phyloP scores from a whole-genome alignment of 2,113 vertebrate species.

The Pandion haliaetus region DNA sequence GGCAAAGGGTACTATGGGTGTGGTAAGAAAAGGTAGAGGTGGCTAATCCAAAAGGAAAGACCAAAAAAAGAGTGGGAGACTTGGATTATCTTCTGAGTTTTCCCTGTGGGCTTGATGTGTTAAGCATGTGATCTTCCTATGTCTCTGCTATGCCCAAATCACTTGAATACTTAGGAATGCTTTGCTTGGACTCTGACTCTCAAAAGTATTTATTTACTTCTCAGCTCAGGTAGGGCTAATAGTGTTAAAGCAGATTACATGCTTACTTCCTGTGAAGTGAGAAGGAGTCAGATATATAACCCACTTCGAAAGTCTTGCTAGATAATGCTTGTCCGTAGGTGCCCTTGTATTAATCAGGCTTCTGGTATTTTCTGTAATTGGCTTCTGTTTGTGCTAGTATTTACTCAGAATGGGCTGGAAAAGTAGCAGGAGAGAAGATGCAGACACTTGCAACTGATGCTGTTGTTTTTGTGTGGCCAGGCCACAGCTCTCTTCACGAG shows the following conservation, averaged over 20 bases:
- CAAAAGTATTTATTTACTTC: background rate
- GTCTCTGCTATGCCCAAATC: background rate
- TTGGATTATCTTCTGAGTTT: background rate
- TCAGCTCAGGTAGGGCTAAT: too few species aligned
- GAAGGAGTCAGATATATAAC: background rate
- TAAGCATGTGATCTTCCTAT: rapidly evolving
- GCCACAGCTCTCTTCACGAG: background rate
- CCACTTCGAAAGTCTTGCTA: background rate
- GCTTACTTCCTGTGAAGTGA: too few species aligned
- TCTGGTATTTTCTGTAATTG: background rate
- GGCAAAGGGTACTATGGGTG: background rate
- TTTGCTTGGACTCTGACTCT: too few species aligned
- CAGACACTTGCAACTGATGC: background rate
- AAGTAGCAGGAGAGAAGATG: background rate
- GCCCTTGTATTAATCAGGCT: background rate
- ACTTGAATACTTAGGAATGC: background rate
- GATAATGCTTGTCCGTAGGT: rapidly evolving
- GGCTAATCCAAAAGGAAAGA: background rate
- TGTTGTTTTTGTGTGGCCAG: background rate
- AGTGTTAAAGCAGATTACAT: background rate
- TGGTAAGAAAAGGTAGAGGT: background rate
- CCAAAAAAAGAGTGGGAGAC: background rate
- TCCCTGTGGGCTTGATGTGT: rapidly evolving
- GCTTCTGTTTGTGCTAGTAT: rapidly evolving
- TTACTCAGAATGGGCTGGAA: background rate